A percentile compares a stretch with the other conserved stretches of the same genome.
These are phyloP conservation scores for Lordiphosa fenestrarum DNA, from an alignment of 2,888 invertebrate genomes.

Conservation along the genomic window DNA sequence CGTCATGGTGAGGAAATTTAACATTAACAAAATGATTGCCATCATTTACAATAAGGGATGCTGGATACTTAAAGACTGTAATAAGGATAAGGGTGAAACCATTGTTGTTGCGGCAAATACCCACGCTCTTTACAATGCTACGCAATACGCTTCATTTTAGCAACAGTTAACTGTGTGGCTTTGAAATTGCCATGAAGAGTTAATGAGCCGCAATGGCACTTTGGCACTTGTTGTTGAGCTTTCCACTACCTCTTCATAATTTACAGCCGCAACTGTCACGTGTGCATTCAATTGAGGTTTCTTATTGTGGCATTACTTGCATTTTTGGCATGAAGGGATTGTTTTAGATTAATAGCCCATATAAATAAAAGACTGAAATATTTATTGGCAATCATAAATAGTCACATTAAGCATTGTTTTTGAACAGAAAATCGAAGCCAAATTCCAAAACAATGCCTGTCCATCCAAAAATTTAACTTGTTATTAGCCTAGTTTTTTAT, in stretches of 20 bases:
- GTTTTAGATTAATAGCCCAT: slow-evolving; percentile 15
- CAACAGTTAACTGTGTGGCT: slow-evolving; percentile 21
- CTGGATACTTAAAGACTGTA: slow-evolving; percentile 17
- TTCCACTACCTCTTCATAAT: slow-evolving; percentile 45
- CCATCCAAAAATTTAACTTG: too few species aligned
- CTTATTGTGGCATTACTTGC: slow-evolving; percentile 58
- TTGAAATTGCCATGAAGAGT: slow-evolving; percentile 69
- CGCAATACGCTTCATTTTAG: slow-evolving; percentile 29
- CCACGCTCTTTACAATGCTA: slow-evolving; percentile 17
- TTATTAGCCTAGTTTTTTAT: too few species aligned
- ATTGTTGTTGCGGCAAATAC: slow-evolving; percentile 18
- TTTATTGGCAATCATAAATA: slow-evolving; percentile 22
- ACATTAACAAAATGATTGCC: slow-evolving; percentile 55
- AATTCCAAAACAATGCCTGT: too few species aligned
- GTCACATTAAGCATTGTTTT: slow-evolving; percentile 10
- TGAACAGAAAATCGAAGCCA: too few species aligned
- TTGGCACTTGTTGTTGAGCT: slow-evolving; percentile 57
- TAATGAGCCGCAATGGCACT: slow-evolving; percentile 73
- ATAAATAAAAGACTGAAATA: slow-evolving; percentile 18
- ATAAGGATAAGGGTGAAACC: slow-evolving; percentile 8
- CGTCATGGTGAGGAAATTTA: slow-evolving; percentile 49
- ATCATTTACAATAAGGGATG: slow-evolving; percentile 52
- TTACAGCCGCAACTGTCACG: slow-evolving; percentile 64
- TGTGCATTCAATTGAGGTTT: slow-evolving; percentile 56
- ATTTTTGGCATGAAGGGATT: slow-evolving; percentile 33